phyloP scores from a whole-genome alignment of 1,140 invertebrate genomes.

The Drosophila eugracilis region DNA sequence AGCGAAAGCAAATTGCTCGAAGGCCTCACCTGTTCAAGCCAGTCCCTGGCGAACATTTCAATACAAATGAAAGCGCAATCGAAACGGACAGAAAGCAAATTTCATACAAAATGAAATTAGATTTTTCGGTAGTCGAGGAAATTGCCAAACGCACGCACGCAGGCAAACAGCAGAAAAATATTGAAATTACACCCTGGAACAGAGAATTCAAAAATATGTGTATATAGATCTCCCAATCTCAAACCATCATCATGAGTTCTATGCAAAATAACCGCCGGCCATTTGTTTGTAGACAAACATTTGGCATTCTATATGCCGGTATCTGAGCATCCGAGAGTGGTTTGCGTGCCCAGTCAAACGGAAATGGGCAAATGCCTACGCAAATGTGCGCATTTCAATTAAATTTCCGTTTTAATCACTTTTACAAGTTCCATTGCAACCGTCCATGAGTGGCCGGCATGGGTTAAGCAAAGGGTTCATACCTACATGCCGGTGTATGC shows the following conservation, averaged over 20 bases:
- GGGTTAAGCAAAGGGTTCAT: conserved; percentile 29
- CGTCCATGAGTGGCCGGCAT: background rate
- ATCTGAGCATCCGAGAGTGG: conserved; percentile 41
- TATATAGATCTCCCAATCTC: conserved; percentile 15
- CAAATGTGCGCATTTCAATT: conserved; percentile 76
- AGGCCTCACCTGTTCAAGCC: conserved; percentile 45
- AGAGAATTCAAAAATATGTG: conserved; percentile 43
- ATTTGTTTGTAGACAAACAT: conserved; percentile 38
- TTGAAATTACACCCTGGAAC: conserved; percentile 46
- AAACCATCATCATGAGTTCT: background rate
- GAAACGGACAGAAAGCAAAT: conserved; percentile 47
- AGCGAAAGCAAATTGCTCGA: conserved; percentile 72
- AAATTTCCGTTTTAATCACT: conserved; percentile 79
- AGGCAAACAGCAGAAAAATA: conserved; percentile 61
- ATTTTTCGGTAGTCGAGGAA: conserved; percentile 71
- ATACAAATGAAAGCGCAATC: conserved; percentile 30
- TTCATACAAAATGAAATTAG: conserved; percentile 76
- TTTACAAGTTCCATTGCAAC: conserved; percentile 46
- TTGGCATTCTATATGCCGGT: conserved; percentile 27
- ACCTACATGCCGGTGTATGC: background rate
- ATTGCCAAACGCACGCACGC: conserved; percentile 75
- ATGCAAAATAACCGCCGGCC: conserved; percentile 31
- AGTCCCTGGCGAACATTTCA: conserved; percentile 33
- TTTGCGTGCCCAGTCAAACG: conserved; percentile 45
- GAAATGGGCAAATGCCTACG: conserved; percentile 65